Percentiles rank a stretch among this genome's conserved stretches.
Conservation (phyloP, 1,140 invertebrate genomes). For the Zaprionus taronus region DNA sequence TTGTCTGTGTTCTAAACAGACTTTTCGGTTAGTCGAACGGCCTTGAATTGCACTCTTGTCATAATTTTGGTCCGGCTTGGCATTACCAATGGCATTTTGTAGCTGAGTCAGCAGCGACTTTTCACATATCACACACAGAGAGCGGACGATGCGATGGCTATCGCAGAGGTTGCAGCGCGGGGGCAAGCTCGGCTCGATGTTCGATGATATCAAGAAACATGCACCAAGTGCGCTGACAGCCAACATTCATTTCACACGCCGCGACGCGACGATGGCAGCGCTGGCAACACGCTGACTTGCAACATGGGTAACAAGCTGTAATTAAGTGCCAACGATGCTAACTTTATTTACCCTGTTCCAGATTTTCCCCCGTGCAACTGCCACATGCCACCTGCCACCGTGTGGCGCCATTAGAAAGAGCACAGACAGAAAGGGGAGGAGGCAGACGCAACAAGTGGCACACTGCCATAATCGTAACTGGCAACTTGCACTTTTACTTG, state of each 20-base stretch:
- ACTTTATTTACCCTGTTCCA: constrained; percentile 8
- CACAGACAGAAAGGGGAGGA: constrained; percentile 14
- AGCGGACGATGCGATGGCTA: constrained; percentile 56
- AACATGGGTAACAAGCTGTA: constrained; percentile 75
- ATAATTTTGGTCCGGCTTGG: constrained; percentile 14
- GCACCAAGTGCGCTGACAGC: constrained; percentile 65
- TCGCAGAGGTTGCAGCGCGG: constrained; percentile 41
- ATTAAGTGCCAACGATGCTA: constrained; percentile 57
- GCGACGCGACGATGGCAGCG: constrained; percentile 39
- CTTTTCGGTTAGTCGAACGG: neutral
- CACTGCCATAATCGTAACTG: constrained; percentile 67
- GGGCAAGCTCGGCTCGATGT: constrained; percentile 45
- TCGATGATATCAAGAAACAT: constrained; percentile 75
- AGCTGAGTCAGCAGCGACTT: constrained; percentile 56
- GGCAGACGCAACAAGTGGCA: constrained; percentile 64
- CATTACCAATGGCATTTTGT: constrained; percentile 10
- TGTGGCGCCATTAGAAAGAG: constrained; percentile 66
- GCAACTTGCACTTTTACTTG: constrained; percentile 74
- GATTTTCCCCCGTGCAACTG: neutral
- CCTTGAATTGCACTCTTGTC: constrained; percentile 31
- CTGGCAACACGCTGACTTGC: constrained; percentile 72
- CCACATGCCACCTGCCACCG: neutral
- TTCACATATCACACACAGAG: constrained; percentile 48
- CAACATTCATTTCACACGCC: constrained; percentile 74
- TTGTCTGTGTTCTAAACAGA: constrained; percentile 35